These are phyloP conservation scores for Mamestra configurata DNA, from an alignment of 1,140 invertebrate genomes.

Conservation along the genomic window DNA sequence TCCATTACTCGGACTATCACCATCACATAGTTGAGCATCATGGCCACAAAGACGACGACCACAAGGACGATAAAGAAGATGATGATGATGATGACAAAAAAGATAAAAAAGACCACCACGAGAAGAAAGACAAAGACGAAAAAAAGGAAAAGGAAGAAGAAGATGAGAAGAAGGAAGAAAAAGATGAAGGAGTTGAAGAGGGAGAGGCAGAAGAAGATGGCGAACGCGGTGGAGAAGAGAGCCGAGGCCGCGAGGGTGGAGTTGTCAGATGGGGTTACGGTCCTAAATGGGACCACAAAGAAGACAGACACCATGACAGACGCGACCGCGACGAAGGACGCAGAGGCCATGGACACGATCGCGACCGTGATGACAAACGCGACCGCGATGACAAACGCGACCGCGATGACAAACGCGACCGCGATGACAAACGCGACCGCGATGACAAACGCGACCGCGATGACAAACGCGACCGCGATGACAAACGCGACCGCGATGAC, in stretches of 20 bases:
- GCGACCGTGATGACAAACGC: background rate
- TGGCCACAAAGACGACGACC: constrained; percentile 41
- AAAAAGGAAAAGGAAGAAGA: constrained; percentile 22
- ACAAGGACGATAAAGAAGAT: constrained; percentile 45
- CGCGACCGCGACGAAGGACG: too few species aligned
- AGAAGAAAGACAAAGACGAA: background rate
- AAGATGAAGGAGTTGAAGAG: too few species aligned
- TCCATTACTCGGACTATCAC: constrained; percentile 56
- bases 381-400: background rate
- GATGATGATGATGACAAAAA: constrained; percentile 23
- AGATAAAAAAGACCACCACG: constrained; percentile 4
- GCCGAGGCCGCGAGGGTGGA: background rate
- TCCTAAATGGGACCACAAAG: constrained; percentile 8
- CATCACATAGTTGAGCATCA: constrained; percentile 51
- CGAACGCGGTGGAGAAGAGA: constrained; percentile 6
- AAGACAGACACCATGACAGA: background rate
- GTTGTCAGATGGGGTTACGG: constrained; percentile 15
- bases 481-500: background rate
- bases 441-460: background rate
- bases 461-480: background rate
- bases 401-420: constrained; percentile 5
- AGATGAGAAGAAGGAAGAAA: background rate
- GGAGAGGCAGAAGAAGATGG: background rate
- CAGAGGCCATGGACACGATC: too few species aligned
- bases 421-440: background rate